phyloP scores from a whole-genome alignment of 2,797 vertebrate genomes.

The Acipenser ruthenus region DNA sequence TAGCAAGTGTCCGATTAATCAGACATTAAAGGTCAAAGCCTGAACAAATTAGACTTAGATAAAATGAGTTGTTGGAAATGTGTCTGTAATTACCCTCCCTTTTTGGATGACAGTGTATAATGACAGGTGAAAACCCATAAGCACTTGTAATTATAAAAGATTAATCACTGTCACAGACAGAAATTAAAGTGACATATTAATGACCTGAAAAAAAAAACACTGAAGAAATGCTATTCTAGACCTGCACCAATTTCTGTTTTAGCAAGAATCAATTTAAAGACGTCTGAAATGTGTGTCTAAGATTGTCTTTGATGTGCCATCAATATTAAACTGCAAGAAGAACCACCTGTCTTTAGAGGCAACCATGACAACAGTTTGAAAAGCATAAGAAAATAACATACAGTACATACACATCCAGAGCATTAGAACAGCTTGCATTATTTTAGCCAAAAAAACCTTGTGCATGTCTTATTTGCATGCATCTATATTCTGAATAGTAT shows the following conservation, averaged over 20 bases:
- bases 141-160: neutral
- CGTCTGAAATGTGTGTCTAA: slow-evolving; percentile 6
- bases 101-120: neutral
- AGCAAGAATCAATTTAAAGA: slow-evolving; percentile 2
- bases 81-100: neutral
- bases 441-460: too few species aligned
- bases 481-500: too few species aligned
- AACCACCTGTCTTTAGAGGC: too few species aligned
- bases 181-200: neutral
- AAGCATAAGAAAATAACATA: too few species aligned
- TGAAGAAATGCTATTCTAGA: neutral
- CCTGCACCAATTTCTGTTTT: neutral
- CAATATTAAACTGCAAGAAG: too few species aligned
- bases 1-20: too few species aligned
- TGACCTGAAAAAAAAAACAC: neutral
- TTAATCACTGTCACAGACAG: neutral
- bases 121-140: neutral
- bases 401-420: too few species aligned
- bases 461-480: too few species aligned
- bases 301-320: too few species aligned
- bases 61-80: neutral
- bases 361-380: too few species aligned
- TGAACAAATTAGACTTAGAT: neutral
- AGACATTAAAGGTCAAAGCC: neutral
- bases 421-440: too few species aligned